Evolutionary conservation across 2,113 vertebrate species (phyloP).

Genomic region (Hippotragus niger): DNA sequence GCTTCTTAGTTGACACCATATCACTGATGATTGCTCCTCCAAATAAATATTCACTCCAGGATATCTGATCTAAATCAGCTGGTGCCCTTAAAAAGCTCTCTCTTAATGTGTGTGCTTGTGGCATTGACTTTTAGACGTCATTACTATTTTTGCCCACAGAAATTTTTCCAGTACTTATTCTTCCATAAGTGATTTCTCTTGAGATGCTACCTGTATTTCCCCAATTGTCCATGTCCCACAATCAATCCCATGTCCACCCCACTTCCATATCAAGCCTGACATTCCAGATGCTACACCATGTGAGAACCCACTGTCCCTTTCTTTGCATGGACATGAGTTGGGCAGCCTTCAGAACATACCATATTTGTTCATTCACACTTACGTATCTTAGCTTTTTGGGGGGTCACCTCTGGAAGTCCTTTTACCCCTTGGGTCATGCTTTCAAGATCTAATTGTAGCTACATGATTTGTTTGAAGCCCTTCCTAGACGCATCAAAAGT

Average conservation of each 20-base stretch:
- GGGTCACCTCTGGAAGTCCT: not conserved
- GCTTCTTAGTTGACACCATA: not conserved
- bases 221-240: not conserved
- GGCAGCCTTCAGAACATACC: not conserved
- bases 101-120: not conserved
- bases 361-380: not conserved
- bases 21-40: not conserved
- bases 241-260: not conserved
- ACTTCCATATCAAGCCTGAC: not conserved
- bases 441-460: not conserved
- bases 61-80: not conserved
- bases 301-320: not conserved
- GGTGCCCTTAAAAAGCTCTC: slow-evolving; percentile 25
- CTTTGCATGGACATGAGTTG: not conserved
- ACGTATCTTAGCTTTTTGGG: not conserved
- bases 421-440: not conserved
- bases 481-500: not conserved
- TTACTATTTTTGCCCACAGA: not conserved
- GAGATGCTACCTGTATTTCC: not conserved
- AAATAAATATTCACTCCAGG: not conserved
- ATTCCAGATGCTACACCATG: not conserved
- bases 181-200: not conserved
- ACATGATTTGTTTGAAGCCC: not conserved
- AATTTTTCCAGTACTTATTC: not conserved
- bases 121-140: not conserved